Conservation (phyloP, 2,888 invertebrate genomes). For the Hypercompe scribonia region DNA sequence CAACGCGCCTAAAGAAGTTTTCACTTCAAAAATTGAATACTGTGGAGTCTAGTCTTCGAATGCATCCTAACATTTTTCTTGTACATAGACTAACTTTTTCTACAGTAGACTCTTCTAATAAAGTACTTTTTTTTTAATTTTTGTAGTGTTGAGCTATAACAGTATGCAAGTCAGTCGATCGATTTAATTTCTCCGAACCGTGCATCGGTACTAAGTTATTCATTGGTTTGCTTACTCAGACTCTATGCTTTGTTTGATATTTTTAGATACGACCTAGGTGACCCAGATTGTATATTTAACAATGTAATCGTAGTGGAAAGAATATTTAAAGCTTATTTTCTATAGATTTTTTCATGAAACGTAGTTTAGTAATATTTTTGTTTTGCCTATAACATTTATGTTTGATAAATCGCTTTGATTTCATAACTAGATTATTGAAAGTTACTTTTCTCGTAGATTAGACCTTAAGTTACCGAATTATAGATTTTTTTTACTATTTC, state of each 20-base stretch:
- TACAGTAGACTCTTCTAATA: background rate
- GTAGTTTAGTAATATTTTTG: background rate
- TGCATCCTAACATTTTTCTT: background rate
- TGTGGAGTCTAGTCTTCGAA: background rate
- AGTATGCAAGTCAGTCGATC: slow-evolving; percentile 1
- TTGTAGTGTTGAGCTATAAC: slow-evolving; percentile 3
- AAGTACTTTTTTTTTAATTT: background rate
- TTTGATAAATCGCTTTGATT: background rate
- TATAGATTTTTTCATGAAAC: background rate
- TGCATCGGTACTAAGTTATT: slow-evolving; percentile 12
- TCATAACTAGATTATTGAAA: background rate
- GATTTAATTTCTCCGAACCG: slow-evolving; percentile 1
- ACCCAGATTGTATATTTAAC: slow-evolving; percentile 9
- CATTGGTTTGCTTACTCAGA: slow-evolving; percentile 1
- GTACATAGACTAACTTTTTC: background rate
- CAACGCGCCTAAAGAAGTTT: too few species aligned
- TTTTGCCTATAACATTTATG: background rate
- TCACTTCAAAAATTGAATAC: background rate
- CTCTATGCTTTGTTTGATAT: slow-evolving; percentile 2
- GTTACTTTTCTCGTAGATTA: background rate
- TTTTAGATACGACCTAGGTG: slow-evolving; percentile 16
- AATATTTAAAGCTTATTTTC: background rate
- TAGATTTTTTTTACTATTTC: background rate
- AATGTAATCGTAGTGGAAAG: background rate
- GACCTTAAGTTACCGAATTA: background rate